Evolutionary conservation across 2,888 invertebrate genomes (phyloP).

Genomic region (Slavum lentiscoides): DNA sequence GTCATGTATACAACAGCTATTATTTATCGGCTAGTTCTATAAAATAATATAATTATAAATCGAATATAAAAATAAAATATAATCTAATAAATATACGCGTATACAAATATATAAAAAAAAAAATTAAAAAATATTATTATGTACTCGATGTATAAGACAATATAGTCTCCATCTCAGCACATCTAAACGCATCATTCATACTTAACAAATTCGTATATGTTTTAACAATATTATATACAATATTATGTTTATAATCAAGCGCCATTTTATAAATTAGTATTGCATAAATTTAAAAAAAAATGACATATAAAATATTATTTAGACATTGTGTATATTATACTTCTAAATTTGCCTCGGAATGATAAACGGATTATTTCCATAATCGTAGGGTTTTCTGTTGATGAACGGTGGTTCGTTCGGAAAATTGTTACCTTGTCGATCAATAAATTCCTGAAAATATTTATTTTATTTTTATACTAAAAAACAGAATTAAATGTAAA

Average conservation of each 20-base stretch:
- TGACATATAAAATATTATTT: not conserved
- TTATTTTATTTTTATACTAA: not conserved
- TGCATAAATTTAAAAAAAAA: not conserved
- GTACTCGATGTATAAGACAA: not conserved
- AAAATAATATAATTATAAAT: no score
- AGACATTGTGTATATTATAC: not conserved
- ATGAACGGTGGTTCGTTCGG: constrained; percentile 15
- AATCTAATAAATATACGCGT: no score
- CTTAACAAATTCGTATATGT: not conserved
- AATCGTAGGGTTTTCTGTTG: constrained; percentile 38
- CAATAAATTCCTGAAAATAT: constrained; percentile 32
- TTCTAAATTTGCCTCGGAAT: constrained; percentile 43
- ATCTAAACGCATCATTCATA: no score
- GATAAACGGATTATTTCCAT: constrained; percentile 41
- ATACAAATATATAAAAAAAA: no score
- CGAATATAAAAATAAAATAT: no score
- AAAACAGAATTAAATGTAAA: not conserved
- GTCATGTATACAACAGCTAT: no score
- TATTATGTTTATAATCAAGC: not conserved
- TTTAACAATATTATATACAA: no score
- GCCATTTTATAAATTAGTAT: constrained; percentile 21
- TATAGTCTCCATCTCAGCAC: not conserved
- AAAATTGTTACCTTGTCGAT: constrained; percentile 40
- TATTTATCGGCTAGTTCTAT: no score
- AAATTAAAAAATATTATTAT: not conserved